Evolutionary conservation across 2,888 invertebrate species (phyloP), one percentile per base, ranked within the genome.

Genomic region (Platycheirus albimanus): DNA sequence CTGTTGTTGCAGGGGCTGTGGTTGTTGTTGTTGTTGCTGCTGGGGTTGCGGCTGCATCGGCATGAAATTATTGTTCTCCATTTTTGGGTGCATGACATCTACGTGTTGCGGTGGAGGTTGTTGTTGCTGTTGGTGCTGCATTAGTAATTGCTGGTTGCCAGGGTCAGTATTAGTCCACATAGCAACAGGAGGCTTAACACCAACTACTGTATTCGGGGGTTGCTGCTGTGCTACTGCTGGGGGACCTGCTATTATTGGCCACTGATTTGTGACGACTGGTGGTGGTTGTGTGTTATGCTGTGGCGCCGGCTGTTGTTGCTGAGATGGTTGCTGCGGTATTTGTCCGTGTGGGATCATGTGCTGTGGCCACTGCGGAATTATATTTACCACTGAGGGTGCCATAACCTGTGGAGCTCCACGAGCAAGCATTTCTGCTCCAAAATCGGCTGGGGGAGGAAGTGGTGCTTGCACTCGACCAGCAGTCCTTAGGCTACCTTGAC

Each of bases 11-110:
- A 38, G 4, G 15, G 54, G 72, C 15, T 74, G 74, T 15, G 19
- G 10, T 2, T 24, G 30, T 0, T 43, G 10, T 17, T 45, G 70
- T 11, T 54, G 74, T 3, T 52, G n/a, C n/a, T n/a, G n/a, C n/a
- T n/a, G n/a, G n/a, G n/a, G n/a, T n/a, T n/a, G 51, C n/a, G 10
- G 86, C 56, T 86, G 86, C 20, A 87, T 87, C 15, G 87, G 70
- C 2, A 86, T 72, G 0, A 87, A 86, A 28, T 8, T 69, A 33
- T 87, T 87, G 87, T 89, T n/a, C n/a, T n/a, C 90, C 54, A 88
- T 81, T 1, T 87, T 87, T 10, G 85, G 67, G 2, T 87, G 81
- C n/a, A 85, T 85, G 19, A 64, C 45, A 3, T 79, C 78, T 0
- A 61, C 17, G 17, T 17, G 75, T 20, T 78, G 74, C 17, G 24